Percentiles rank a stretch among this genome's conserved stretches.
Conservation (phyloP, 2,113 vertebrate genomes). For the Psittacus erithacus region DNA sequence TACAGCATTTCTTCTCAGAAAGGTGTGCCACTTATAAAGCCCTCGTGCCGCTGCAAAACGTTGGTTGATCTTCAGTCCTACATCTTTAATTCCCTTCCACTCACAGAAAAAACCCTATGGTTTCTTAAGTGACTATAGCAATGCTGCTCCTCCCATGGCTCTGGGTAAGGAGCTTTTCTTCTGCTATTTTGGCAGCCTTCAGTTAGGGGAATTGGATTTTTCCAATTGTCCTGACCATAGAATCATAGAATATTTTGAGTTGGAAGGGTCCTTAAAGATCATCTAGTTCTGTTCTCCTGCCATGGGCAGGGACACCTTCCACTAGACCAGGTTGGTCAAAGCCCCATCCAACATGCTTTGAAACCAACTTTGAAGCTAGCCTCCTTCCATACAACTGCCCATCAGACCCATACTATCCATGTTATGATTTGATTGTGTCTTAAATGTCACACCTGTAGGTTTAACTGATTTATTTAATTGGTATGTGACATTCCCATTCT, state of each 20-base stretch:
- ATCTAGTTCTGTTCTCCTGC: neutral
- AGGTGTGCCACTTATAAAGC: neutral
- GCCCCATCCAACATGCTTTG: neutral
- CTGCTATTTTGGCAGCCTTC: neutral
- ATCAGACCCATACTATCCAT: neutral
- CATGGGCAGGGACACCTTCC: neutral
- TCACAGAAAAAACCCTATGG: neutral
- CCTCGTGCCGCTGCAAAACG: neutral
- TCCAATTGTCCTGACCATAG: neutral
- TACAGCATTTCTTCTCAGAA: neutral
- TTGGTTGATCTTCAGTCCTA: neutral
- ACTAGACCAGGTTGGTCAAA: neutral
- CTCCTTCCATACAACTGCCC: neutral
- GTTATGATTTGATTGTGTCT: neutral
- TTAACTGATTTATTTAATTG: constrained; percentile 60
- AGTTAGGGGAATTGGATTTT: neutral
- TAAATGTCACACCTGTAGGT: constrained; percentile 8
- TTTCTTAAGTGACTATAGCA: neutral
- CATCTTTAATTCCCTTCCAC: neutral
- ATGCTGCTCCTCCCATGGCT: neutral
- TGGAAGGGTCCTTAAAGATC: neutral
- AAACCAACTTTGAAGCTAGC: neutral
- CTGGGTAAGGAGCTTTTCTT: neutral
- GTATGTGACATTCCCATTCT: neutral
- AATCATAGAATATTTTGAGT: neutral